Conservation (phyloP, 2,113 vertebrate genomes). For the Eupsittula cactorum region DNA sequence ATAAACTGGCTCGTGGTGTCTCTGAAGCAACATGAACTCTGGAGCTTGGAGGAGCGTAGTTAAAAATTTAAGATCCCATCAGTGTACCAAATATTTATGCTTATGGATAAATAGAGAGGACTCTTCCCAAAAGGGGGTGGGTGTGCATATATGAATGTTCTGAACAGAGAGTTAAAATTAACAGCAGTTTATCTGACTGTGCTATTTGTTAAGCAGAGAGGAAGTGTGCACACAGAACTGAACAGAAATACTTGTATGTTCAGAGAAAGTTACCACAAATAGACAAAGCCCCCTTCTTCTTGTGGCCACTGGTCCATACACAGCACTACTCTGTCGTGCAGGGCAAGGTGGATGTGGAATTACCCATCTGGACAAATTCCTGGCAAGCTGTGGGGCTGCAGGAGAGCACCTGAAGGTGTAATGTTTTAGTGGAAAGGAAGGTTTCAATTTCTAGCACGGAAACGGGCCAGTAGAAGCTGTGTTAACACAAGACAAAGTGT, state of each 20-base stretch:
- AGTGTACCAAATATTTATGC: slow-evolving; percentile 42
- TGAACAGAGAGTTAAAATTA: slow-evolving; percentile 37
- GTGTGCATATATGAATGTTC: not conserved
- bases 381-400: not conserved
- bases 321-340: not conserved
- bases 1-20: not conserved
- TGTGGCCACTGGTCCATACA: not conserved
- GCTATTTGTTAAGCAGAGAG: not conserved
- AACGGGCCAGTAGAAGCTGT: not conserved
- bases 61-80: slow-evolving; percentile 56
- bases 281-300: not conserved
- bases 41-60: not conserved
- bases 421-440: not conserved
- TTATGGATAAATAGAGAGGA: slow-evolving; percentile 36
- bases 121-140: not conserved
- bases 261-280: not conserved
- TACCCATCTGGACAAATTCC: not conserved
- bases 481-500: not conserved
- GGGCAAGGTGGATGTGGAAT: not conserved
- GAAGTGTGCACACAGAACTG: not conserved
- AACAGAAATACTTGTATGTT: not conserved
- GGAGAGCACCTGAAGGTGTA: not conserved
- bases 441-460: not conserved
- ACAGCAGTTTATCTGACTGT: slow-evolving; percentile 12
- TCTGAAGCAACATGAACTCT: slow-evolving; percentile 38